These are phyloP conservation scores for Diceros bicornis DNA, from an alignment of 2,797 vertebrate species.

Conservation along the genomic window DNA sequence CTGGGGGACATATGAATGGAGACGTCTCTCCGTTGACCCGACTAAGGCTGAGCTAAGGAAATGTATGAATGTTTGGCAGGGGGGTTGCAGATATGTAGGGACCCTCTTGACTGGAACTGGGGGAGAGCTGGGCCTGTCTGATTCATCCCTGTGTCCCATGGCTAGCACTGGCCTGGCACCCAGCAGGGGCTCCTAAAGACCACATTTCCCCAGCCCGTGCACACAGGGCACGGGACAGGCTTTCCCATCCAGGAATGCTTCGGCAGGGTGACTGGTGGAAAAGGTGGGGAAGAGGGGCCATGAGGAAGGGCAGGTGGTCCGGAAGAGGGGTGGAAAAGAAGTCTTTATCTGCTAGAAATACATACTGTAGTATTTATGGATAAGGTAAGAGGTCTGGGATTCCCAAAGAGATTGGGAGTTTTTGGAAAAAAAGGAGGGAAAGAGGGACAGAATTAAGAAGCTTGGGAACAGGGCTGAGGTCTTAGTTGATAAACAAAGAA, in stretches of 20 bases:
- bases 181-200: neutral
- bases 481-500: conserved; percentile 15
- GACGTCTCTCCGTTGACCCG: neutral
- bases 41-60: neutral
- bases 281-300: neutral
- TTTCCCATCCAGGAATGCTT: neutral
- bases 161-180: neutral
- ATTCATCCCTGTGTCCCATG: neutral
- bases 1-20: neutral
- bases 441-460: neutral
- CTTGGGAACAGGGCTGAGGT: neutral
- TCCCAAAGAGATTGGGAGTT: neutral
- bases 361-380: neutral
- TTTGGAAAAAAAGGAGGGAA: neutral
- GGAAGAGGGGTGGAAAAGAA: neutral
- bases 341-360: conserved; percentile 12
- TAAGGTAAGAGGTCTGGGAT: neutral
- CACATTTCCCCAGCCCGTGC: neutral
- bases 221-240: neutral
- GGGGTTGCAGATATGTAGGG: neutral
- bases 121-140: neutral
- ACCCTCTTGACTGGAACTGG: neutral
- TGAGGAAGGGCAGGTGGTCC: neutral
- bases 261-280: neutral
- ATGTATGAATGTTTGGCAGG: neutral